phyloP scores from a whole-genome alignment of 1,140 invertebrate species.

The Psilanteris sp. region DNA sequence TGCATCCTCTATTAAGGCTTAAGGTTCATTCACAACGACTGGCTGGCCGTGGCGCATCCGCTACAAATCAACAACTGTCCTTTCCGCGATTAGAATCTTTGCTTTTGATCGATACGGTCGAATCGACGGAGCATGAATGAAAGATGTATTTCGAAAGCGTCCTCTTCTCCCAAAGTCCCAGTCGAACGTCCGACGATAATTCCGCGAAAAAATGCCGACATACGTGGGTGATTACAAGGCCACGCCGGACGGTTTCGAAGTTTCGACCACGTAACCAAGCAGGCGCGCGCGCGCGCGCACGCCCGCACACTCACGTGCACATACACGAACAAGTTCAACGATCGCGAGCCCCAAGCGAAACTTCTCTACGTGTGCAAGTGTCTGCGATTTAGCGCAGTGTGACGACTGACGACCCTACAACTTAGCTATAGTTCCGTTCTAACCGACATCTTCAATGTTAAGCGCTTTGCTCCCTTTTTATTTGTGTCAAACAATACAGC shows the following conservation, averaged over 20 bases:
- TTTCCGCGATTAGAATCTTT: neutral
- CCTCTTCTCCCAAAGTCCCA: neutral
- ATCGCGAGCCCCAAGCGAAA: conserved; percentile 57
- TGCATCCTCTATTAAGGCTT: too few relatives aligned
- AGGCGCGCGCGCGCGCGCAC: conserved; percentile 22
- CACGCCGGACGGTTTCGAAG: conserved; percentile 38
- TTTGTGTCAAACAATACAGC: conserved; percentile 44
- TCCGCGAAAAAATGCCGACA: conserved; percentile 53
- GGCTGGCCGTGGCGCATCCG: neutral
- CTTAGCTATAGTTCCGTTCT: conserved; percentile 57
- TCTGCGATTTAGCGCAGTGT: conserved; percentile 62
- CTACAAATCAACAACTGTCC: neutral
- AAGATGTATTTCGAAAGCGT: conserved; percentile 16
- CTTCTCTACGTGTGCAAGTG: conserved; percentile 58
- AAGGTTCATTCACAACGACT: too few relatives aligned
- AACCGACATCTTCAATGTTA: conserved; percentile 60
- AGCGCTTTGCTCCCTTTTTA: conserved; percentile 37
- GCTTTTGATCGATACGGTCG: conserved; percentile 4
- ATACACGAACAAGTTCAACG: conserved; percentile 57
- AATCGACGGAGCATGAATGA: conserved; percentile 24
- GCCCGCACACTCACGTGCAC: conserved; percentile 21
- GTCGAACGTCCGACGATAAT: conserved; percentile 25
- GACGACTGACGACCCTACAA: conserved; percentile 62
- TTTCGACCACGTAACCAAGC: conserved; percentile 58
- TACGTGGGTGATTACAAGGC: conserved; percentile 58